Evolutionary conservation across 2,113 vertebrate genomes (phyloP), one percentile per base, ranked within the genome.

Genomic region (Manacus vitellinus): DNA sequence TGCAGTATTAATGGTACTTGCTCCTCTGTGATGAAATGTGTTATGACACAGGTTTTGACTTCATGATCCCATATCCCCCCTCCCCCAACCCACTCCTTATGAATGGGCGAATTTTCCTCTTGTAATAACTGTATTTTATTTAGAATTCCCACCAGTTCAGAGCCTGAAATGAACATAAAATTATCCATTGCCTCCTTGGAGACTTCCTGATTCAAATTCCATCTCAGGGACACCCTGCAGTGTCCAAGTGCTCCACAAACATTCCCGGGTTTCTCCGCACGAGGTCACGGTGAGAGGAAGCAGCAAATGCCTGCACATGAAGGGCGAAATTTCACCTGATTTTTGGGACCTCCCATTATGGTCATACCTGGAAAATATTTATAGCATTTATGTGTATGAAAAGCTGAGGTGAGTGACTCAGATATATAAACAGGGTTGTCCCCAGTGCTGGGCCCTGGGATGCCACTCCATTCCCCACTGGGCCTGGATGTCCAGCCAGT

Each of bases 1-100:
- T 88, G 75, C 88, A 96, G 92, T 93, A 90, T 65, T 96, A 94
- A 81, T 81, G 83, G 75, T 52, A 59, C 47, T 61, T 92, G 83
- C 56, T 92, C 20, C 83, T 35, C 85, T 2, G 1, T 87, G 92
- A 91, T 84, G 70, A 89, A 86, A 95, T 96, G 47, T 55, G 70
- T 92, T 95, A 93, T 92, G 88, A 93, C 88, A 95, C 23, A 65
- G 44, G 35, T 59, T 93, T 93, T 71, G 59, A 89, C 74, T 90
- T 78, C 55, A 33, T 17, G 55, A 91, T 11, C 63, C 59, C 76
- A 8, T 35, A 20, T 33, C 8, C 25, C 22, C 23, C 18, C 27
- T 79, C 65, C 55, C 43, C 30, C 43, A 49, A 21, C 30, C 74
- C 78, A 14, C 33, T 76, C 49, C 85, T 37, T 7, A n/a, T n/a